Conservation (phyloP, 2,113 vertebrate genomes). For the Circaetus cinerascens region DNA sequence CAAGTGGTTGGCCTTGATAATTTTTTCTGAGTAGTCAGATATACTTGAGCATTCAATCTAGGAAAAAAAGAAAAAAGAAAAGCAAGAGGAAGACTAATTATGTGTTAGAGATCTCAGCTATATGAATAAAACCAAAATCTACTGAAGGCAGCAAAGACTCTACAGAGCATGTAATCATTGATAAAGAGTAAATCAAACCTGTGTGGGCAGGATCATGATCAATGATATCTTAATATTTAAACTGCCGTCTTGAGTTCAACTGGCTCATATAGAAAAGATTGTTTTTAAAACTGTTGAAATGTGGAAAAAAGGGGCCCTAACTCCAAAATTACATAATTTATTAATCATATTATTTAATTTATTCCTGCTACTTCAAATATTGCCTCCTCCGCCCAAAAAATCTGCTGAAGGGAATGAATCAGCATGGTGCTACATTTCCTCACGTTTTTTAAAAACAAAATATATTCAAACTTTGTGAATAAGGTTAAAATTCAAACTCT, state of each 20-base stretch:
- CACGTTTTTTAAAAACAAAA: neutral
- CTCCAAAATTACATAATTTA: neutral
- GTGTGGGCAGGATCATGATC: neutral
- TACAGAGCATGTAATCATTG: neutral
- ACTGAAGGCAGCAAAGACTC: neutral
- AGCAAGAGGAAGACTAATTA: neutral
- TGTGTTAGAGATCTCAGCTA: neutral
- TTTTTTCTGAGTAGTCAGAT: conserved; percentile 97
- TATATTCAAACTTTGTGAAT: neutral
- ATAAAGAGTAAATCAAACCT: neutral
- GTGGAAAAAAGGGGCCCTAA: neutral
- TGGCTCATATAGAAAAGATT: neutral
- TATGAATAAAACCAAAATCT: neutral
- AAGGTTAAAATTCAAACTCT: neutral
- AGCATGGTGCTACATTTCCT: neutral
- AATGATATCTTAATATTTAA: neutral
- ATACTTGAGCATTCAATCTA: conserved; percentile 99
- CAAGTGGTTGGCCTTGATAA: conserved; percentile 97
- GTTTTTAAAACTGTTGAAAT: neutral
- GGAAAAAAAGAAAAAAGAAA: neutral
- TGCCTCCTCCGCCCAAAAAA: neutral
- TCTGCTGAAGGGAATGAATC: neutral
- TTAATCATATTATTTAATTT: neutral
- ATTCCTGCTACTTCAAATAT: neutral
- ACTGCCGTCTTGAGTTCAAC: neutral